A percentile compares a stretch with the other conserved stretches of the same genome.
Conservation (phyloP, 2,888 invertebrate genomes). For the Ceriagrion tenellum region DNA sequence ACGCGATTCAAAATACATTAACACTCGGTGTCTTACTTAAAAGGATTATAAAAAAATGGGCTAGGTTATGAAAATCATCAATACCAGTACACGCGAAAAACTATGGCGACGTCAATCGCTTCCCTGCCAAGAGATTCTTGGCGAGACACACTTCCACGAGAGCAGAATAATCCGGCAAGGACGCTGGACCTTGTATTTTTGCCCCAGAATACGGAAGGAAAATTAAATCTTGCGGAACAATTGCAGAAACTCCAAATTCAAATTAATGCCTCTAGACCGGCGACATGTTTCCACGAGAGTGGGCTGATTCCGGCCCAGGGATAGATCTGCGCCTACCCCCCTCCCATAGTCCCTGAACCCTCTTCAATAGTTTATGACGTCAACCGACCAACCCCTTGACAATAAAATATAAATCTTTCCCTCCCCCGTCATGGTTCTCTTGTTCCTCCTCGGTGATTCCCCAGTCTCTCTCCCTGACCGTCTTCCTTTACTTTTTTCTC, state of each 20-base stretch:
- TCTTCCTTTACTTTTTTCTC: background rate
- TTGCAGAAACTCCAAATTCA: slow-evolving; percentile 14
- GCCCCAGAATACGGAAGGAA: background rate
- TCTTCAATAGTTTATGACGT: slow-evolving; percentile 28
- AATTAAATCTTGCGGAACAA: background rate
- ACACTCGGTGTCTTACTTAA: too few species aligned
- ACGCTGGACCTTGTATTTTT: too few species aligned
- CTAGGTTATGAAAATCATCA: too few species aligned
- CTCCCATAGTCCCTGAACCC: background rate
- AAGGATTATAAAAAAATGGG: too few species aligned
- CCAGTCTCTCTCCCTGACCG: background rate
- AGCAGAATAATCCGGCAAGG: too few species aligned
- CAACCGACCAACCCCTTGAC: slow-evolving; percentile 3
- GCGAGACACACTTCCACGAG: background rate
- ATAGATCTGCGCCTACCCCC: background rate
- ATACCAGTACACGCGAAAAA: background rate
- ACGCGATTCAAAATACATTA: too few species aligned
- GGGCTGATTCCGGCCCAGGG: background rate
- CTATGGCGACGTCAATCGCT: background rate
- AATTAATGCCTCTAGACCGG: background rate
- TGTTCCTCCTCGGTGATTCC: background rate
- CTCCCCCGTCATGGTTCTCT: background rate
- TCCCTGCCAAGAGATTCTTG: background rate
- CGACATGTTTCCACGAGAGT: background rate
- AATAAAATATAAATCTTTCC: slow-evolving; percentile 14